Conservation (phyloP, 2,888 invertebrate species). For the Tachina lurida region DNA sequence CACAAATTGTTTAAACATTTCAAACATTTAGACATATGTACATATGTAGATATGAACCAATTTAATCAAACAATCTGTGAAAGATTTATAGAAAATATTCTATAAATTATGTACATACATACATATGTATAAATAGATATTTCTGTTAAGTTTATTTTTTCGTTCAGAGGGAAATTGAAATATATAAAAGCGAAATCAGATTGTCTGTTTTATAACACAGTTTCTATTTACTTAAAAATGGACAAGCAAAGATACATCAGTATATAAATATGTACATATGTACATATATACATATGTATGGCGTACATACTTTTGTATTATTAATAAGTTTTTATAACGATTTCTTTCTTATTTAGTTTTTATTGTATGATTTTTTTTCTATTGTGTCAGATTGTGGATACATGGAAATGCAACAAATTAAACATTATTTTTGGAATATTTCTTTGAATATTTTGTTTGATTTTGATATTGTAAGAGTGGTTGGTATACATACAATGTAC, state of each 20-base stretch:
- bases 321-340: slow-evolving; percentile 13
- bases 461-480: slow-evolving; percentile 18
- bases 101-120: slow-evolving; percentile 13
- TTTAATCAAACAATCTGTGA: slow-evolving; percentile 67
- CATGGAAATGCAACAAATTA: slow-evolving; percentile 45
- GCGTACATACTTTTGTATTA: slow-evolving; percentile 24
- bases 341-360: slow-evolving; percentile 17
- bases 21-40: slow-evolving; percentile 42
- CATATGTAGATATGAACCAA: slow-evolving; percentile 37
- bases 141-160: background rate
- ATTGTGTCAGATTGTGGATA: slow-evolving; percentile 29
- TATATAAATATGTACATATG: background rate
- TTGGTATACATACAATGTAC: background rate
- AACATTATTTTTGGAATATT: slow-evolving; percentile 29
- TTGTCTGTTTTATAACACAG: slow-evolving; percentile 57
- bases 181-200: slow-evolving; percentile 5
- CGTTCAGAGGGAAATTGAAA: slow-evolving; percentile 34
- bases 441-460: background rate
- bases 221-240: slow-evolving; percentile 37
- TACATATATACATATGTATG: slow-evolving; percentile 17
- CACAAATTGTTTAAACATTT: slow-evolving; percentile 43
- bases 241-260: background rate
- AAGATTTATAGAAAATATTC: slow-evolving; percentile 64
- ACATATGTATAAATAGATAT: slow-evolving; percentile 13
- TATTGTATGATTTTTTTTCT: slow-evolving; percentile 8